These are phyloP conservation scores for Cassiopea andromeda DNA, from an alignment of 30 jellyfish, hydroid and myxozoan genomes.

Conservation along the genomic window DNA sequence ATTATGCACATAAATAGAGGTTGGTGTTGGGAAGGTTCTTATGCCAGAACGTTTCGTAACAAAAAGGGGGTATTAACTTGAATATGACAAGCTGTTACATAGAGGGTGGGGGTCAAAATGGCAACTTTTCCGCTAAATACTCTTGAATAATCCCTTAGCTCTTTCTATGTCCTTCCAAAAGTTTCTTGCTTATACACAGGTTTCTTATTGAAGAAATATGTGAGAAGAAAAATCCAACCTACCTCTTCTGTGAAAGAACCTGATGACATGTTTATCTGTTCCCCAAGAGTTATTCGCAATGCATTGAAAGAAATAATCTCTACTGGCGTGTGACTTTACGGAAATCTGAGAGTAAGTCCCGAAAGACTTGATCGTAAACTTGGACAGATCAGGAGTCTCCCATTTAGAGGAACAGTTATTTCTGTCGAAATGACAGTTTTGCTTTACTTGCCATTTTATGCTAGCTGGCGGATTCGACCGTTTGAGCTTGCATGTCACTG, in stretches of 20 bases:
- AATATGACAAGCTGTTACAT: too few relatives aligned
- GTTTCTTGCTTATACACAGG: too few relatives aligned
- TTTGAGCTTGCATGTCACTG: constrained; percentile 32
- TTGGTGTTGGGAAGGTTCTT: too few relatives aligned
- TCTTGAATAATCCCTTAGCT: too few relatives aligned
- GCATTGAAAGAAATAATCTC: constrained; percentile 63
- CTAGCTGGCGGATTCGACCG: constrained; percentile 52
- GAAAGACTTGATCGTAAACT: constrained; percentile 5
- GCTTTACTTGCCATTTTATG: constrained; percentile 67
- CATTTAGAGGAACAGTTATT: constrained; percentile 59
- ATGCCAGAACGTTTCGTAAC: too few relatives aligned
- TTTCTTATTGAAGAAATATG: too few relatives aligned
- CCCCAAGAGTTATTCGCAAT: constrained; percentile 52
- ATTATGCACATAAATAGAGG: too few relatives aligned
- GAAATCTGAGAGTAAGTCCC: not conserved
- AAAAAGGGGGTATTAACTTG: too few relatives aligned
- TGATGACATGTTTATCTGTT: constrained; percentile 26
- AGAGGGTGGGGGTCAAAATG: too few relatives aligned
- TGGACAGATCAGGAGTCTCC: not conserved
- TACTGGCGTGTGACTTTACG: not conserved
- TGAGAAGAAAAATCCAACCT: not conserved
- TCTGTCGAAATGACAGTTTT: constrained; percentile 4
- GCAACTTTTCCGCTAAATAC: too few relatives aligned
- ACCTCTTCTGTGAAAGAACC: constrained; percentile 26
- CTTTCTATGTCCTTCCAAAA: too few relatives aligned